These are phyloP conservation scores for Athalia circularis DNA, from an alignment of 2,888 invertebrate species.

Conservation along the genomic window DNA sequence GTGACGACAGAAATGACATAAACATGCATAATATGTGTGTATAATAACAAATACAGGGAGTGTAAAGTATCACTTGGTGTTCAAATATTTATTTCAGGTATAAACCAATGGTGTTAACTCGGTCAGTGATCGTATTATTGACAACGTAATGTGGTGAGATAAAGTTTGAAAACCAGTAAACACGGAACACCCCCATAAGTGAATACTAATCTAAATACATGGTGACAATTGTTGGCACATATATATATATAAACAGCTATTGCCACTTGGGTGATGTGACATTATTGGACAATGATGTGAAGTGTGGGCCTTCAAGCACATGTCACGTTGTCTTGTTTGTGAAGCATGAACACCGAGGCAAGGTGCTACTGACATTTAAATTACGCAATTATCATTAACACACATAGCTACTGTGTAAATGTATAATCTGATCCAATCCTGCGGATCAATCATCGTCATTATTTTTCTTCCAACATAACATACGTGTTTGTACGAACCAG, in stretches of 20 bases:
- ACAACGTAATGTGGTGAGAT: not conserved
- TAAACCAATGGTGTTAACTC: not conserved
- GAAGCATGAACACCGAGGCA: constrained; percentile 47
- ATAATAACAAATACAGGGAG: constrained; percentile 31
- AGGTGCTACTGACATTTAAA: constrained; percentile 48
- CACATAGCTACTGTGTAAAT: constrained; percentile 39
- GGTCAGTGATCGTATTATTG: too few species aligned
- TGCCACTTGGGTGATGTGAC: constrained; percentile 35
- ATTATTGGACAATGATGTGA: constrained; percentile 36
- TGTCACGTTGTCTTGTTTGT: constrained; percentile 46
- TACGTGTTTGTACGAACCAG: constrained; percentile 29
- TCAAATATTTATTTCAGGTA: not conserved
- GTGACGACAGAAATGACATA: constrained; percentile 47
- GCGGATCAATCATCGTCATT: not conserved
- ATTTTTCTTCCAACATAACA: constrained; percentile 34
- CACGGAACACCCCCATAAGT: constrained; percentile 30
- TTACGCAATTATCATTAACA: constrained; percentile 44
- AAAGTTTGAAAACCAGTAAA: constrained; percentile 37
- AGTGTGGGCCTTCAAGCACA: constrained; percentile 42
- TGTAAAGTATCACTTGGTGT: constrained; percentile 25
- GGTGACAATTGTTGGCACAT: constrained; percentile 35
- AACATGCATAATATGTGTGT: constrained; percentile 46
- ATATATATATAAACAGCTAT: constrained; percentile 32
- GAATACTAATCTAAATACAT: constrained; percentile 42
- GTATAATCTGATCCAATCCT: constrained; percentile 19